Conservation (phyloP, 2,113 vertebrate species). For the Festucalex cinctus region DNA sequence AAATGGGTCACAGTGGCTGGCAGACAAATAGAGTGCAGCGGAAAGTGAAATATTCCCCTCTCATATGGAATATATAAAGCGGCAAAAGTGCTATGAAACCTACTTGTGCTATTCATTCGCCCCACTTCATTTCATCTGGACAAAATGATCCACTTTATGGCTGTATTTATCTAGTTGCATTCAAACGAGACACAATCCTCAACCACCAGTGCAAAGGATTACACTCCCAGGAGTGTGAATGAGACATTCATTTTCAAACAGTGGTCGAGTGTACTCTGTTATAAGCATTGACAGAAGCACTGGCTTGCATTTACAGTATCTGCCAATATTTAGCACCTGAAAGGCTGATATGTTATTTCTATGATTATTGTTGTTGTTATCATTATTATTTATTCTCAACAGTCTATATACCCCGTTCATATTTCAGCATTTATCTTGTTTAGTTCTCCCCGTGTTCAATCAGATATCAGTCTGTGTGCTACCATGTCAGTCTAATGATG, state of each 20-base stretch:
- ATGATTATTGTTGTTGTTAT: too few relatives aligned
- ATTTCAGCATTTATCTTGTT: too few relatives aligned
- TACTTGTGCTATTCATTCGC: neutral
- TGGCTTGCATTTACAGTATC: too few relatives aligned
- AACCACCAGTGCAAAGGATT: neutral
- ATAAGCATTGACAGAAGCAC: too few relatives aligned
- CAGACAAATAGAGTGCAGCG: conserved; percentile 5
- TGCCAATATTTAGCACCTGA: too few relatives aligned
- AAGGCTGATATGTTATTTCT: too few relatives aligned
- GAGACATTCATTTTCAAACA: neutral
- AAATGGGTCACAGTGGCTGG: conserved; percentile 1
- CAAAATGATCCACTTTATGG: neutral
- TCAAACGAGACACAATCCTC: neutral
- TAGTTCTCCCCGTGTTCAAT: too few relatives aligned
- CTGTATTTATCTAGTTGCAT: neutral
- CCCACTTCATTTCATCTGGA: neutral
- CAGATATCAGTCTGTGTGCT: too few relatives aligned
- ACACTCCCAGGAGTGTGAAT: neutral
- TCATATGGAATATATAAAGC: neutral
- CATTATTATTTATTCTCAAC: too few relatives aligned
- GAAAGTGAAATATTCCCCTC: neutral
- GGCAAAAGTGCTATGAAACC: neutral
- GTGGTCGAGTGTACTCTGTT: neutral
- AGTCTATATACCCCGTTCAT: too few relatives aligned
- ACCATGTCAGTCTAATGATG: too few relatives aligned